Base-by-base conservation (phyloP, 2,888 invertebrate species). In the Drosophila prostipennis region DNA sequence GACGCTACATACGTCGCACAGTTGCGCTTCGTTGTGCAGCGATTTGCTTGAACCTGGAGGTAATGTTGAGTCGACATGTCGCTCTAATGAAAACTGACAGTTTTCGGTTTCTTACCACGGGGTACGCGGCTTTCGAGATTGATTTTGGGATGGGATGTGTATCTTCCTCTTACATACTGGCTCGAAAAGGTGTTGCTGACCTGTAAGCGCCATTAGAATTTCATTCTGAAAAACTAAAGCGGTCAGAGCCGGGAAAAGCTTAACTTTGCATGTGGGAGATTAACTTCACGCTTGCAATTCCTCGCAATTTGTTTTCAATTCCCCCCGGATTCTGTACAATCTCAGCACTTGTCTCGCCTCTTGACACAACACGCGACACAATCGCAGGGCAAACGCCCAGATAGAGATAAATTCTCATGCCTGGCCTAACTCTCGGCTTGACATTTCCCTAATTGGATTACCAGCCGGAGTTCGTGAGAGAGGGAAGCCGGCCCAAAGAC, bases 401-500 rank as follows among this genome's bases (percentile, higher is more conserved):
- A 26, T 40, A 52, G 29, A 53, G 45, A 32, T 49, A 76, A 80
- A 76, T 72, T 72, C 73, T 60, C 61, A 65, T 60, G 69, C 55
- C 48, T 67, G 76, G 60, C 37, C 55, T 37, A 65, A 56, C 63
- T 69, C 55, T 40, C 13, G 51, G 70, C 67, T 40, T 87, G 85
- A 88, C 83, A 88, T 77, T 79, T 79, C 67, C 71, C 83, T 85
- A 88, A 85, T 85, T 88, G 84, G 88, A 86, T 85, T 88, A 79
- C 68, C 29, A 29, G 14, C 14, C 26, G 3, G 42, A 29, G 36
- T 6, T 14, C 11, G 32, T 14, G 42, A 14, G n/a, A 32, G 55
- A 29, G 58, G 40, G 54, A 19, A 36, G 46, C 11, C 11, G 42
- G 54, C 45, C 45, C 26, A 23, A 14, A 34, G 48, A 58, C 59